A percentile compares a stretch with the other conserved stretches of the same genome.
These are phyloP conservation scores for Ammodytes marinus DNA, from an alignment of 2,113 vertebrate genomes.

Conservation along the genomic window DNA sequence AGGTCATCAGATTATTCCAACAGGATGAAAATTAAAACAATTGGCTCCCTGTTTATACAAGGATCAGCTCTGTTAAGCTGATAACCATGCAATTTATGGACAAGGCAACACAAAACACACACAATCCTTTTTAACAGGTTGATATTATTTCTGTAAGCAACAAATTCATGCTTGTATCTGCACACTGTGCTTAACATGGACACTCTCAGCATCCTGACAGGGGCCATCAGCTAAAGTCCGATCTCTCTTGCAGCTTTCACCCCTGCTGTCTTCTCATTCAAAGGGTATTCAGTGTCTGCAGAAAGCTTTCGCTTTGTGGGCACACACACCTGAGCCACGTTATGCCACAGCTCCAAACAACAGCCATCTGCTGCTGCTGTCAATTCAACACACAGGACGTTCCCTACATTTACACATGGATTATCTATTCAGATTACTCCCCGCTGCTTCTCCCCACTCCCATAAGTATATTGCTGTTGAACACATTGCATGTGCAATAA, in stretches of 20 bases:
- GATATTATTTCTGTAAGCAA: conserved; percentile 9
- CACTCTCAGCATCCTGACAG: conserved; percentile 10
- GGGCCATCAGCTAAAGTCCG: conserved; percentile 17
- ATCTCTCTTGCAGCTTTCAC: conserved; percentile 38
- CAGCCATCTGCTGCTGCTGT: conserved; percentile 75
- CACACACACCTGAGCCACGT: conserved; percentile 81
- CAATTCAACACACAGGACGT: conserved; percentile 66
- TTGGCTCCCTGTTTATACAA: conserved; percentile 47
- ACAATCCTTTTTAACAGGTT: not conserved
- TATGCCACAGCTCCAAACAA: conserved; percentile 69
- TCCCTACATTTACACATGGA: conserved; percentile 66
- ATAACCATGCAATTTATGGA: conserved; percentile 9
- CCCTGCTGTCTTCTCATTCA: conserved; percentile 43
- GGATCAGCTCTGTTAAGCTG: conserved; percentile 60
- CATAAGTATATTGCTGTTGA: conserved; percentile 29
- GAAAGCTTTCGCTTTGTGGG: conserved; percentile 63
- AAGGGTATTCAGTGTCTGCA: conserved; percentile 47
- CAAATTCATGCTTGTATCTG: not conserved
- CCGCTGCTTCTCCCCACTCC: conserved; percentile 35
- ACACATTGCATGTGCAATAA: conserved; percentile 25
- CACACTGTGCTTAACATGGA: not conserved
- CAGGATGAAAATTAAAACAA: conserved; percentile 37
- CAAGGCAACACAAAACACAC: not conserved
- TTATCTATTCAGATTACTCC: conserved; percentile 51
- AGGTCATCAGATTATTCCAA: conserved; percentile 40